Evolutionary conservation across 2,797 vertebrate genomes (phyloP), one percentile per base, ranked within the genome.

Genomic region (Myotis findleyi): DNA sequence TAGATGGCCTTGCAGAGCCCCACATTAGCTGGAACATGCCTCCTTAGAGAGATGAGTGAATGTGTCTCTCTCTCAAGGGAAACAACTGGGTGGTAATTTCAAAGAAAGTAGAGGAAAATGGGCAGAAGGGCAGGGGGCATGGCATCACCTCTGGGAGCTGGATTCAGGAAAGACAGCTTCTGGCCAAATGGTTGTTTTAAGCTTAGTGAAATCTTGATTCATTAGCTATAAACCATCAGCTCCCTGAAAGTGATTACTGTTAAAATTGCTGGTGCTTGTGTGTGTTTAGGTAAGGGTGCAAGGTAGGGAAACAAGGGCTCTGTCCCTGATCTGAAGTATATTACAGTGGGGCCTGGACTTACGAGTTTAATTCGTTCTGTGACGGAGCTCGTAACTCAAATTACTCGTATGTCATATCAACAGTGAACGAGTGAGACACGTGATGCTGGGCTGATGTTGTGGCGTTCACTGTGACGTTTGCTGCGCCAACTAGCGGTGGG

Each of bases 21-120:
- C 33, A 66, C 1, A 25, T 91, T 53, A 91, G 88, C 49, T 79
- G 44, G 30, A 77, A 49, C 30, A 12, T 85, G 47, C 81, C 94
- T 93, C 64, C 81, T 64, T 27, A 76, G 79, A 86, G 57, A 81
- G 41, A 18, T 2, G n/a, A 71, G 12, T 62, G 33, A 44, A 4
- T 64, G 33, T 89, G 36, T 86, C 59, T 68, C 51, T 87, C 30
- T 90, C 36, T 30, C 30, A 80, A 71, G 44, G 94, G 64, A 95
- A 93, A 71, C 55, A 77, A 0, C 49, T 76, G 38, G 59, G 44
- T 62, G 44, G 81, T 57, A 80, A 23, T 80, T 64, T 64, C 89
- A 64, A 55, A 72, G 36, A 44, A 91, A 88, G 53, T 51, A 16
- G 76, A 23, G 51, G 62, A 72, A 79, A 92, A 13, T 59, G 41